Evolutionary conservation across 2,113 vertebrate species (phyloP), one percentile per base, ranked within the genome.

Genomic region (Tonatia bakeri): DNA sequence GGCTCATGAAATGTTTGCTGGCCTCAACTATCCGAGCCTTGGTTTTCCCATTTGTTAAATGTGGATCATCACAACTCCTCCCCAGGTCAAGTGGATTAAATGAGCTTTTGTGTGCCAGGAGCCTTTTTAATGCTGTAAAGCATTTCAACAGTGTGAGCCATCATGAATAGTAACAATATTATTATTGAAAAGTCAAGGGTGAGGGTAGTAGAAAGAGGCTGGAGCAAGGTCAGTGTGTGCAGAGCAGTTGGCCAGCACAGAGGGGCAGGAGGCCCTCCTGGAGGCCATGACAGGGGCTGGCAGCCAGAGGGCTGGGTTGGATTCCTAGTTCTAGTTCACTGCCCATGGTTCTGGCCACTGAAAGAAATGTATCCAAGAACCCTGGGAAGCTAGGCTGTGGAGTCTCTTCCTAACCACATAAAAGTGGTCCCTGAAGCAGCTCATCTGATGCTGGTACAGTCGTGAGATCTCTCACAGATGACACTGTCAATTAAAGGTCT

Each of bases 401-500:
- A 81, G n/a, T 45, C 36, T 87, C 61, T 77, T 90, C 84, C 36
- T 86, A 92, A 95, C 81, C 95, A 98, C 95, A 96, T 94, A 61
- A 96, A 97, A 95, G 96, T 59, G 16, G 76, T 87, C 81, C 75
- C 81, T 45, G 59, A 36, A 59, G 24, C 16, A 85, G 96, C 88
- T 64, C 47, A 95, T 97, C 96, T 95, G 97, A 96, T 95, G 79
- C 65, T 8, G 40, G 84, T 67, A 59, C 3, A 52, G 40, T 45
- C 0, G 0, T 59, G 80, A 96, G 90, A 90, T 96, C 90, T 96
- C 92, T 92, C 85, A 94, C 59, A n/a, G 88, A 86, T 54, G 90
- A 90, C 3, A 15, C 73, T 80, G 47, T 75, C 94, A 96, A 96
- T 97, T 95, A 98, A 67, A 96, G 72, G 67, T 80, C 92, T 97